These are phyloP conservation scores for Eledona agricola DNA, from an alignment of 2,888 invertebrate genomes.

Conservation along the genomic window DNA sequence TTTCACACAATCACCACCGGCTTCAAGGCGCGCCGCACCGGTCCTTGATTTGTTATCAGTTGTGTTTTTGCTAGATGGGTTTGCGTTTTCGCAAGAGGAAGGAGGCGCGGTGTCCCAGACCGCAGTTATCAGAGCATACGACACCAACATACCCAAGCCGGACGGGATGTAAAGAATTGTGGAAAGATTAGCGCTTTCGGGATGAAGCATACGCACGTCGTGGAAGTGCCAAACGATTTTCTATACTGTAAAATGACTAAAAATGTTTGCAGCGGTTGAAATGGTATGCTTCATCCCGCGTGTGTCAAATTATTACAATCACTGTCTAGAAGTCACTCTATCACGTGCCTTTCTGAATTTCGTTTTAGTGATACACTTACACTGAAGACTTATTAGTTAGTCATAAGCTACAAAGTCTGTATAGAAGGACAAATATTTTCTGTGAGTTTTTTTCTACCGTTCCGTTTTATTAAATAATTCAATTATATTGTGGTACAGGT, in stretches of 20 bases:
- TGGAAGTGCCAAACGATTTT: too few species aligned
- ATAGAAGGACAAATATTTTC: slow-evolving; percentile 23
- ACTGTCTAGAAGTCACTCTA: slow-evolving; percentile 41
- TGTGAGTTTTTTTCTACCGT: slow-evolving; percentile 22
- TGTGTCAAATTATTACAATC: slow-evolving; percentile 45
- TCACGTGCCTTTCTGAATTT: slow-evolving; percentile 45
- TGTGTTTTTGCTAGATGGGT: slow-evolving; percentile 78
- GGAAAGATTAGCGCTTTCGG: too few species aligned
- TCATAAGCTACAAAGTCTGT: slow-evolving; percentile 18
- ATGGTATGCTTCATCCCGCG: slow-evolving; percentile 4
- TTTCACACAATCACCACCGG: slow-evolving; percentile 10
- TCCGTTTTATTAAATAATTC: too few species aligned
- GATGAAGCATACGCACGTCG: slow-evolving; percentile 16
- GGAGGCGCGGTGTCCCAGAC: slow-evolving; percentile 94
- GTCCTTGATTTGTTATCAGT: slow-evolving; percentile 4
- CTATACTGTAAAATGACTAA: too few species aligned
- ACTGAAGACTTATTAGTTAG: slow-evolving; percentile 24
- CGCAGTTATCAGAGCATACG: slow-evolving; percentile 94
- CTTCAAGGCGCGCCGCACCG: neutral
- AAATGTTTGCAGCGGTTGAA: too few species aligned
- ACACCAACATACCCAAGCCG: slow-evolving; percentile 88
- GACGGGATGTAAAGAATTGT: slow-evolving; percentile 66
- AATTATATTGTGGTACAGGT: neutral
- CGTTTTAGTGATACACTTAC: slow-evolving; percentile 30
- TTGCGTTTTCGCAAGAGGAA: slow-evolving; percentile 99